A percentile compares a stretch with the other conserved stretches of the same genome.
Evolutionary conservation across 2,888 invertebrate species (phyloP).

Genomic region (Amiota communis): DNA sequence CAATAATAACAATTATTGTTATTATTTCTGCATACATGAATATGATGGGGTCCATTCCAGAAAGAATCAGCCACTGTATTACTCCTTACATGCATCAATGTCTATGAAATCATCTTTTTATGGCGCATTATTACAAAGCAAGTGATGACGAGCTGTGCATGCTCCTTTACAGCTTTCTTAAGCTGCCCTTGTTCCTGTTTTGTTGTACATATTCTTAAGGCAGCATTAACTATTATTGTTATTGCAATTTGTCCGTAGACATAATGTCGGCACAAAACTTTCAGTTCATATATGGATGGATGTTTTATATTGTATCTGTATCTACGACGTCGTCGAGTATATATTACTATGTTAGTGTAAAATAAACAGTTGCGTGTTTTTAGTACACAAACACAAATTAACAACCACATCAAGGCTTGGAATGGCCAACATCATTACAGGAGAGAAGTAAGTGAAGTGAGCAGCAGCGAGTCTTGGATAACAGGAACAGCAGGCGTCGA

Average conservation of each 20-base stretch:
- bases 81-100: slow-evolving; percentile 52
- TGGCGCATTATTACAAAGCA: slow-evolving; percentile 42
- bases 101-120: slow-evolving; percentile 69
- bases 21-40: slow-evolving; percentile 18
- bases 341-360: slow-evolving; percentile 49
- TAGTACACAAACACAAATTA: slow-evolving; percentile 21
- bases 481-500: slow-evolving; percentile 8
- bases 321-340: neutral
- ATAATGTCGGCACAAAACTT: slow-evolving; percentile 48
- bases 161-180: slow-evolving; percentile 31
- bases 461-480: no score
- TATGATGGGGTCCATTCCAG: neutral
- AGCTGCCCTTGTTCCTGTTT: neutral
- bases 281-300: no score
- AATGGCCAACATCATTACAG: neutral
- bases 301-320: neutral
- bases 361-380: slow-evolving; percentile 60
- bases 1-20: slow-evolving; percentile 27
- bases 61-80: neutral
- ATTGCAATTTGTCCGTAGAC: slow-evolving; percentile 69
- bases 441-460: no score
- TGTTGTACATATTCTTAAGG: slow-evolving; percentile 18
- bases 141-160: slow-evolving; percentile 19
- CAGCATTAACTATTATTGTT: slow-evolving; percentile 61
- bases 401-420: slow-evolving; percentile 18